Evolutionary conservation across 2,797 vertebrate species (phyloP), one percentile per base, ranked within the genome.

Genomic region (Acanthurus lineatus): DNA sequence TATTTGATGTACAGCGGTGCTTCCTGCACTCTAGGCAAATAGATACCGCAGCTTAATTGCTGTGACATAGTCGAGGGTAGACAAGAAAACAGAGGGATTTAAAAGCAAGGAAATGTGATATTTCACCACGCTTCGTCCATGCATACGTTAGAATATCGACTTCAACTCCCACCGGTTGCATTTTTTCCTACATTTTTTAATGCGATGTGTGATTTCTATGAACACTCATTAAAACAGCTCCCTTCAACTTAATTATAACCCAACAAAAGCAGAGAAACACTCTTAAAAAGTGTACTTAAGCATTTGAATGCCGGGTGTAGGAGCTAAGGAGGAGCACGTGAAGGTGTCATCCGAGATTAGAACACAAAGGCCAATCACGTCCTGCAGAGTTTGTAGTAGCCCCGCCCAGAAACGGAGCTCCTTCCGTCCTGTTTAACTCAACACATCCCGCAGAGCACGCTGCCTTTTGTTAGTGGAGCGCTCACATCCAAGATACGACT

Each of bases 361-460:
- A 49, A 56, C 44, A 12, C 47, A 47, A 11, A 8, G 76, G 75
- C 87, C 90, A 92, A 89, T 88, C 84, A 73, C 0, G 53, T 67
- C n/a, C n/a, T 35, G 64, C 10, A 54, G 15, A 69, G 9, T 38
- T 40, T n/a, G 16, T 32, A n/a, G 35, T 61, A 64, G 16, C 45
- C 68, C 79, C 77, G 75, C 84, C 89, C 82, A 4, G 9, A 82
- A 69, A 73, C 70, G 20, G 48, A 53, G 32, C 66, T 42, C 60
- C 35, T 64, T 42, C 65, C 66, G 60, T 77, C 71, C 79, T 60
- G 77, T 25, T 89, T 90, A 90, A 91, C 84, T 78, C 76, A 25
- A 66, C 64, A 48, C 69, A 59, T 44, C 44, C 81, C 45, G 40
- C 71, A 72, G 19, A 76, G 60, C 82, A 85, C 20, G 87, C 81